Evolutionary conservation across 2,113 vertebrate species (phyloP), one percentile per base, ranked within the genome.

Genomic region (Cephalopholis sonnerati): DNA sequence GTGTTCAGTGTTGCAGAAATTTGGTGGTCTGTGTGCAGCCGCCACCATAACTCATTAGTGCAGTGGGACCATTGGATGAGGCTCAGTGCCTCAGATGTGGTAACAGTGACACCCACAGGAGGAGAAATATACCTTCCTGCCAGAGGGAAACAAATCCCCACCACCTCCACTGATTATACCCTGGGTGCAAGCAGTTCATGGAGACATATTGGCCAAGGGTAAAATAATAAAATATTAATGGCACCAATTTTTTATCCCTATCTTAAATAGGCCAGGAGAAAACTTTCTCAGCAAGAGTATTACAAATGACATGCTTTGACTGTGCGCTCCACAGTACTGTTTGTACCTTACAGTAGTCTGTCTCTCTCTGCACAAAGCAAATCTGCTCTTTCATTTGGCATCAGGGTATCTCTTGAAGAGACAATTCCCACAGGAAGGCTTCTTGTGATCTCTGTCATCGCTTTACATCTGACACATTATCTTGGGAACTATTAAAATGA

Each of bases 51-150:
- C 53, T 86, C 90, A 90, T 90, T 86, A 91, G 82, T 86, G 86
- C 79, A 74, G 75, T 66, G 68, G 79, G 74, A 89, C 67, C 66
- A 44, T 24, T 75, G 61, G 82, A 86, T 71, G 80, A 79, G 83
- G 71, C 82, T 80, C 73, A 64, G 74, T 70, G 66, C 57, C 53
- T 93, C 82, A 81, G 76, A 92, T 85, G 89, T 90, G 89, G 88
- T 93, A 95, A 95, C 91, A 95, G 94, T 93, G 95, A 95, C 95
- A 92, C 93, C 95, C 81, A 90, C 94, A 95, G 95, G 95, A 77
- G 22, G 74, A 90, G 64, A 74, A 66, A 78, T 64, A 69, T 57
- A 86, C 68, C 55, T 57, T 61, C 18, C 12, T 83, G 72, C 81
- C 72, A 71, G 51, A 81, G 81, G 80, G 67, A 87, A 90, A 84